Base-by-base conservation (phyloP, 2,888 invertebrate genomes). In the Vandiemenella viatica region DNA sequence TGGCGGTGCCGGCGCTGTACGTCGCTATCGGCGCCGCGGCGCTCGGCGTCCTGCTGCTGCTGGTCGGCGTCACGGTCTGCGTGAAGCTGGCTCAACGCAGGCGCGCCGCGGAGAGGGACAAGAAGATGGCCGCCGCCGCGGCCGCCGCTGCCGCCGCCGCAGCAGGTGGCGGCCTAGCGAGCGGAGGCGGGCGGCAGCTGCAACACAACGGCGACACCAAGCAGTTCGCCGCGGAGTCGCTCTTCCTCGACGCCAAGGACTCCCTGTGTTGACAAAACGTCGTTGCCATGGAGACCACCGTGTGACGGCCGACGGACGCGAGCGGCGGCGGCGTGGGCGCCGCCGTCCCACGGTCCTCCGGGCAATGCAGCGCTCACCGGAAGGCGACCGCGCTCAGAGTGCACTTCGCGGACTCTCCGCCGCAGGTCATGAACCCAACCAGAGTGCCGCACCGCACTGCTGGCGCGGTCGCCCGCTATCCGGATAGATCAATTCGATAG, bases 221-320 rank as follows among this genome's bases (percentile, higher is more conserved):
- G 70, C 48, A 75, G 67, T 53, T 66, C 50, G 59, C 62, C 50
- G 58, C 62, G 8, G 51, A 55, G 42, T 46, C 53, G 49, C 56
- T 64, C 23, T 63, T 60, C 60, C 69, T 74, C 41, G 75, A 79
- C 60, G 72, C 79, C 55, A 80, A 80, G 65, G 80, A 80, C 63
- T 77, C 77, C 65, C 77, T 80, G 67, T 80, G 80, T 80, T 80
- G 80, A 81, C 80, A 76, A 58, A 59, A 58, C 55, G 55, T 56
- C 52, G 57, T 57, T 42, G 52, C 58, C 43, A 55, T 55, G 49
- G 60, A 59, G 49, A 60, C 60, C n/a, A 60, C 59, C 7, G 60
- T 60, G 50, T 60, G 50, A 50, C 45, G 37, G 16, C 13, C 44
- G n/a, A n/a, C n/a, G n/a, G n/a, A n/a, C n/a, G n/a, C n/a, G n/a